These are phyloP conservation scores for Sus scrofa DNA, from an alignment of 2,113 vertebrate species.

Conservation along the genomic window DNA sequence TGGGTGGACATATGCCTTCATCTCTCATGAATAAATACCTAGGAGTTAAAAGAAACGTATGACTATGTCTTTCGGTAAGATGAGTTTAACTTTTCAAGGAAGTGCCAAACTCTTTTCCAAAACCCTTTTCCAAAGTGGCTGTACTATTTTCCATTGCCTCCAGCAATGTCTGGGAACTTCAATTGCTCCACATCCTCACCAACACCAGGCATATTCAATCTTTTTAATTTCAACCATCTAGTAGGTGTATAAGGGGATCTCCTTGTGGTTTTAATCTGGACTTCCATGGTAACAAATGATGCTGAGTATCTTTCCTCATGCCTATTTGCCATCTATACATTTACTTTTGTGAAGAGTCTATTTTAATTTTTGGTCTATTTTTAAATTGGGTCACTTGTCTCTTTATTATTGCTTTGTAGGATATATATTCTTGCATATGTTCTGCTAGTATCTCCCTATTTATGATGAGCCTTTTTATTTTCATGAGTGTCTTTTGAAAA, in stretches of 20 bases:
- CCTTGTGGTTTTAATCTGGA: background rate
- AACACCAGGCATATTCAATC: background rate
- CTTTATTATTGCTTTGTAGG: background rate
- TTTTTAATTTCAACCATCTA: background rate
- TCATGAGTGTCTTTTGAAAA: background rate
- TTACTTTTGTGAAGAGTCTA: background rate
- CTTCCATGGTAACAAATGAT: background rate
- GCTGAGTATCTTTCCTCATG: background rate
- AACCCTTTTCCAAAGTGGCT: background rate
- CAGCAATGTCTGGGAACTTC: background rate
- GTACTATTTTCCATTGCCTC: background rate
- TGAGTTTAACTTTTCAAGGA: background rate
- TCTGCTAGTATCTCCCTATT: background rate
- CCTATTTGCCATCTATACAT: background rate
- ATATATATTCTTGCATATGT: background rate
- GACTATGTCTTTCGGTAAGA: background rate
- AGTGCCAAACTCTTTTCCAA: background rate
- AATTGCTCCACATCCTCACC: background rate
- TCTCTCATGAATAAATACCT: background rate
- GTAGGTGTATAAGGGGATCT: background rate
- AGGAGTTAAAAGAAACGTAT: background rate
- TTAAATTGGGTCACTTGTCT: background rate
- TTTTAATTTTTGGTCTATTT: background rate
- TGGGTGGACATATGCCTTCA: background rate
- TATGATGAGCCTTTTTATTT: background rate